phyloP scores from a whole-genome alignment of 2,113 vertebrate genomes.

The Chinchilla lanigera region DNA sequence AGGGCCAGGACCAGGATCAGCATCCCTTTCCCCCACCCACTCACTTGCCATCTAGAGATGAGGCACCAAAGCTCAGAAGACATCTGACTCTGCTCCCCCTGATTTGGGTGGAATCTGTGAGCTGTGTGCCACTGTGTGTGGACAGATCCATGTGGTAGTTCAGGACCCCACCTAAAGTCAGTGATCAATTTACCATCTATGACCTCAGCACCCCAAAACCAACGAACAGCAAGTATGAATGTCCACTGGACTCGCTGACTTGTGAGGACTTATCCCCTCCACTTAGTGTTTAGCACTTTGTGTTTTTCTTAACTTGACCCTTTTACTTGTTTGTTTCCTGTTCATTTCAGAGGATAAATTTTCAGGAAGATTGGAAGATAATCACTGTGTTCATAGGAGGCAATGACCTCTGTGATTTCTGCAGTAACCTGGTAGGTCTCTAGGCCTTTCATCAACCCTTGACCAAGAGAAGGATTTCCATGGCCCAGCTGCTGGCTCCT shows the following conservation, averaged over 20 bases:
- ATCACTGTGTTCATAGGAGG: constrained; percentile 88
- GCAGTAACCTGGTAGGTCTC: constrained; percentile 83
- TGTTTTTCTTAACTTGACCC: constrained; percentile 4
- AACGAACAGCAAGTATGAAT: not conserved
- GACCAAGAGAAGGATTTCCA: not conserved
- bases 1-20: not conserved
- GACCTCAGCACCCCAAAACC: not conserved
- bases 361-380: constrained; percentile 89
- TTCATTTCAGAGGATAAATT: constrained; percentile 83
- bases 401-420: constrained; percentile 86
- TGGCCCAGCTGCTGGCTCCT: not conserved
- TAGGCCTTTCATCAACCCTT: not conserved
- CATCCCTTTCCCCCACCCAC: not conserved
- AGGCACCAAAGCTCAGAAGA: not conserved
- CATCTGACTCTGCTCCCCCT: too few species aligned
- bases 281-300: not conserved
- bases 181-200: not conserved
- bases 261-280: not conserved
- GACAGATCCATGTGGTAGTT: not conserved
- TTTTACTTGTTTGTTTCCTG: constrained; percentile 37
- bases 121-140: not conserved
- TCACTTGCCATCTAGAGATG: not conserved
- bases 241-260: too few species aligned
- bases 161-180: not conserved
- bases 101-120: not conserved